Evolutionary conservation across 2,888 invertebrate species (phyloP).

Genomic region (Sinhomidia bicolor): DNA sequence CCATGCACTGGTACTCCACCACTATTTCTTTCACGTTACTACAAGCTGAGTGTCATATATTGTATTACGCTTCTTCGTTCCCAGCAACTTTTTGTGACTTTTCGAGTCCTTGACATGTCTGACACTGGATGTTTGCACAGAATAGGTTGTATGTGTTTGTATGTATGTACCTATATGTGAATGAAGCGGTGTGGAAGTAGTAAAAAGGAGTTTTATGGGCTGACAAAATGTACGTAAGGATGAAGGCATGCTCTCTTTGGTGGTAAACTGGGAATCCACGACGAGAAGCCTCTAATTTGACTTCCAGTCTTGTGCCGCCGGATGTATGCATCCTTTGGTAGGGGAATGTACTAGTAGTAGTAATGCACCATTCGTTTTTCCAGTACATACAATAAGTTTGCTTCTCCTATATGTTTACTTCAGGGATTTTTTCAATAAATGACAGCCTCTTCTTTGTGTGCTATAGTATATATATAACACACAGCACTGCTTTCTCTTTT

Average conservation of each 20-base stretch:
- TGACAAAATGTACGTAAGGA: slow-evolving; percentile 15
- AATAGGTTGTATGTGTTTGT: slow-evolving; percentile 4
- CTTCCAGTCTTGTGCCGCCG: slow-evolving; percentile 4
- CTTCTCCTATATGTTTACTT: not conserved
- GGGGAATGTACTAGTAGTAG: no score
- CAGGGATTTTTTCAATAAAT: slow-evolving; percentile 38
- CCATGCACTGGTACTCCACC: not conserved
- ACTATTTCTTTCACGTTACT: not conserved
- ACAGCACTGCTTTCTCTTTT: slow-evolving; percentile 37
- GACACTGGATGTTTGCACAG: slow-evolving; percentile 12
- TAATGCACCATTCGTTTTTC: no score
- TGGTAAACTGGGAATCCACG: not conserved
- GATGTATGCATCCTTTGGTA: not conserved
- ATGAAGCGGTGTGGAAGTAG: slow-evolving; percentile 46
- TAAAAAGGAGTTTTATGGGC: slow-evolving; percentile 53
- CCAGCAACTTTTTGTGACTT: slow-evolving; percentile 27
- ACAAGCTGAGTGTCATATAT: not conserved
- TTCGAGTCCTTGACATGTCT: slow-evolving; percentile 59
- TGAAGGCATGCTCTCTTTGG: slow-evolving; percentile 6
- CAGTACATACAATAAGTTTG: no score
- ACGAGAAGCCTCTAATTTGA: slow-evolving; percentile 55
- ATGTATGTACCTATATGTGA: not conserved
- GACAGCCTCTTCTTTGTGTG: not conserved
- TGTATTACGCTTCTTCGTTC: slow-evolving; percentile 7
- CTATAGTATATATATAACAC: no score